A percentile compares a stretch with the other conserved stretches of the same genome.
Evolutionary conservation across 2,888 invertebrate genomes (phyloP).

Genomic region (Athrips mouffetella): DNA sequence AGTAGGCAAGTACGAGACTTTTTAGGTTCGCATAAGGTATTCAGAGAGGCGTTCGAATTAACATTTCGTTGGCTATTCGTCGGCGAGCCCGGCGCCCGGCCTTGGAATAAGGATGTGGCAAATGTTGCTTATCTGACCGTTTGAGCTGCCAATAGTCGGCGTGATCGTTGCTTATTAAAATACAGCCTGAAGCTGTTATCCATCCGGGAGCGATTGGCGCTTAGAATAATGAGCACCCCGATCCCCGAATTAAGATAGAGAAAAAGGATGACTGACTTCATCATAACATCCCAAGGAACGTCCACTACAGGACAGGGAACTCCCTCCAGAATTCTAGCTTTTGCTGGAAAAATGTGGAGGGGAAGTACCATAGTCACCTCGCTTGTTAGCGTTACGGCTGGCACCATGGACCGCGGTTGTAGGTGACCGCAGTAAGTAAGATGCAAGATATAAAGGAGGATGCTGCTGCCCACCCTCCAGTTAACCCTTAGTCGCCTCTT

Average conservation of each 20-base stretch:
- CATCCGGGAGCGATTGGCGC: not conserved
- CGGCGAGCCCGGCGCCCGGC: conserved; percentile 51
- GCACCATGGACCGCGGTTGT: too few species aligned
- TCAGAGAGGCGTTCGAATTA: conserved; percentile 66
- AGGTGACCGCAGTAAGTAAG: too few species aligned
- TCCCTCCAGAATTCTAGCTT: too few species aligned
- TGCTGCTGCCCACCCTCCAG: too few species aligned
- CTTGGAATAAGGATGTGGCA: conserved; percentile 71
- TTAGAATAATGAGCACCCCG: conserved; percentile 1
- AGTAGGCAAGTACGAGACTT: conserved; percentile 45
- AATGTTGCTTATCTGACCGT: conserved; percentile 46
- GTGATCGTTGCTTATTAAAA: conserved; percentile 11
- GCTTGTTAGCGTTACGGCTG: too few species aligned
- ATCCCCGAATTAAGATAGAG: not conserved
- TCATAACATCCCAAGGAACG: too few species aligned
- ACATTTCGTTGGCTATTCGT: conserved; percentile 64
- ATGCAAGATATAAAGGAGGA: too few species aligned
- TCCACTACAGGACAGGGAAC: too few species aligned
- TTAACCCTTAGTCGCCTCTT: too few species aligned
- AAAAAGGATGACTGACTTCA: conserved; percentile 7
- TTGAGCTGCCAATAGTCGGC: conserved; percentile 41
- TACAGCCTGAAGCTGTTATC: conserved; percentile 1
- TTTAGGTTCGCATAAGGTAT: conserved; percentile 64
- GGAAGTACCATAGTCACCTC: too few species aligned
- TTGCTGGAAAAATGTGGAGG: too few species aligned